Base-by-base conservation (phyloP, 2,113 vertebrate species). In the Pavo muticus region DNA sequence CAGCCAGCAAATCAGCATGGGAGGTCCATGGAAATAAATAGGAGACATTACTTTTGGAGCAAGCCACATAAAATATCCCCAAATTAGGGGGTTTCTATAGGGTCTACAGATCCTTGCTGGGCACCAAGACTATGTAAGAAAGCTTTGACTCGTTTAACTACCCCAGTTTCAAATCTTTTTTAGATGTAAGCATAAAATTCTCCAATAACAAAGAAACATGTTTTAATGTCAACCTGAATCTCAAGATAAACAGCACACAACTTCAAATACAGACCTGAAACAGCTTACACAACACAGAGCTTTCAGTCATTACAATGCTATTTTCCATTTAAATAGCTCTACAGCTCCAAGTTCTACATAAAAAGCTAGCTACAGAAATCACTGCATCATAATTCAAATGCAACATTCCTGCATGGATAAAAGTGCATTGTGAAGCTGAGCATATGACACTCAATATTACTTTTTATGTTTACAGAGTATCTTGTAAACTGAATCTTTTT, bases 301-400 rank as follows among this genome's bases (percentile, higher is more conserved):
- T 75, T 93, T 96, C 54, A 90, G 50, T 45, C 20, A 82, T 68
- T 88, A 64, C 30, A 75, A 27, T 39, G 35, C 16, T 86, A 24
- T 88, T 88, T 93, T 79, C 57, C 75, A 68, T 90, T 88, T 94
- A 79, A 78, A 79, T 60, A 60, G 30, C 27, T 35, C 39, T 88
- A 20, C 14, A 70, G 10, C 12, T 10, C 17, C 21, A 54, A 45
- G 10, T 85, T 92, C 60, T 76, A 45, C 25, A 13, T 60, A 79
- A 86, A 16, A 23, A 52, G 27, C 15, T 72, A 79, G 42, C 52
- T 88, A 68, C 47, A 88, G 59, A 76, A 93, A 70, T 80, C 29
- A 17, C 39, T 54, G 82, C 5, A 35, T 65, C 2, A 0, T 64
- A 72, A 64, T 61, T 60, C 29, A 88, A 65, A 48, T 29, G 11